Base-by-base conservation (phyloP, 1,140 invertebrate species). In the Drosophila virilis region DNA sequence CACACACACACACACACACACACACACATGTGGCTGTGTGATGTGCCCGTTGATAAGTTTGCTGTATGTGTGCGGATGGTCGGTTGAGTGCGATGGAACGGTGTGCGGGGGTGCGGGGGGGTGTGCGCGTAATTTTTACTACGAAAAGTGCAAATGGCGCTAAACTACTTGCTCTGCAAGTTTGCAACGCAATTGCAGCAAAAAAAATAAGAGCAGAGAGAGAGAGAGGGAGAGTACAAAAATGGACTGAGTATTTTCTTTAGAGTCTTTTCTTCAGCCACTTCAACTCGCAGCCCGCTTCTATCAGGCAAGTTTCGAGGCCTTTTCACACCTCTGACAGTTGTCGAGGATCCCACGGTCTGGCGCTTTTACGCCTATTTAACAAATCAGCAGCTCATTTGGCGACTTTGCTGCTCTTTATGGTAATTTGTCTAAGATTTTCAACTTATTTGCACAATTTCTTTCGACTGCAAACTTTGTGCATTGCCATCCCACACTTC, bases 141-240 rank as follows among this genome's bases (percentile, higher is more conserved):
- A 88, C 83, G 84, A 83, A 86, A 86, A 88, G 83, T 86, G 83
- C 84, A 86, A 86, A 86, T 88, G 83, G 79, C 72, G 83, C 83
- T 88, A 88, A 86, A 86, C 83, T 86, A 86, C 83, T 86, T 86
- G 83, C 83, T 83, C 83, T 73, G 83, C 83, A 86, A 86, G 79
- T 86, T 86, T 86, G 68, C 76, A 86, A 88, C 79, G 83, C 76
- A 86, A 79, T 86, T 88, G 76, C 79, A 78, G 50, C 48, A 59
- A 43, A 46, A 82, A 59, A 43, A 46, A 78, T 42, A 55, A 12
- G 35, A 54, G 35, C 42, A 67, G 32, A 35, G n/a, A n/a, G n/a
- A n/a, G n/a, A n/a, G n/a, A n/a, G 28, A 43, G 50, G 22, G 35
- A 1, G 17, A 17, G 1, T 17, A 17, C 17, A 17, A 17, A 67